Percentiles rank a stretch among this genome's conserved stretches.
These are phyloP conservation scores for Oncorhynchus clarkii DNA, from an alignment of 2,113 vertebrate species.

Conservation along the genomic window DNA sequence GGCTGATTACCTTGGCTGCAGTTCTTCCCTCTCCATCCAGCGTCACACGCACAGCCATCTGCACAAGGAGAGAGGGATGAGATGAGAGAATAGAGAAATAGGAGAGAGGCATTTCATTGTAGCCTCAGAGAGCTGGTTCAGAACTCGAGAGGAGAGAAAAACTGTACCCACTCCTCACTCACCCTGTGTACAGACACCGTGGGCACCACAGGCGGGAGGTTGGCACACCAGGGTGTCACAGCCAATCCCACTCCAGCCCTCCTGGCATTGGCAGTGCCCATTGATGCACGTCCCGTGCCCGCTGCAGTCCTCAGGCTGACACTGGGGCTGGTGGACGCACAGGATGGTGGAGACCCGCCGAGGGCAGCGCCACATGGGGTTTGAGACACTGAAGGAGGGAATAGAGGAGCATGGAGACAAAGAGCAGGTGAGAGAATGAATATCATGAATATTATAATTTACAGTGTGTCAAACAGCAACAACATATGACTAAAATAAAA, in stretches of 20 bases:
- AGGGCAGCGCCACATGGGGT: constrained; percentile 84
- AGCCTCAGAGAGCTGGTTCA: background rate
- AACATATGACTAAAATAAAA: no score
- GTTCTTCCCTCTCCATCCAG: constrained; percentile 86
- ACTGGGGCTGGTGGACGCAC: constrained; percentile 81
- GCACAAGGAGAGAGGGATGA: constrained; percentile 20
- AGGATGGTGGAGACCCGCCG: constrained; percentile 83
- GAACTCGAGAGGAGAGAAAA: no score
- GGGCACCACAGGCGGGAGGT: constrained; percentile 74
- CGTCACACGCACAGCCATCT: constrained; percentile 87
- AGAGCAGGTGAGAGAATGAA: background rate
- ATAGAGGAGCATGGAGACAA: background rate
- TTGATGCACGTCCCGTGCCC: constrained; percentile 78
- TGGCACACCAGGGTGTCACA: constrained; percentile 78
- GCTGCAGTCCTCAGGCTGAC: constrained; percentile 77
- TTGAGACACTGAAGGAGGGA: background rate
- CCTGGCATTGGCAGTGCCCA: constrained; percentile 76
- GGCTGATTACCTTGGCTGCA: constrained; percentile 82
- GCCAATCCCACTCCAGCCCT: constrained; percentile 69
- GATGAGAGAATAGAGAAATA: background rate
- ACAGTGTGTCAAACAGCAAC: background rate
- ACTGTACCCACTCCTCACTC: constrained; percentile 36
- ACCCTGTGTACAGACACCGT: constrained; percentile 78
- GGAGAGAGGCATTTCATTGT: background rate
- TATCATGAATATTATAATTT: background rate